A percentile compares a stretch with the other conserved stretches of the same genome.
Conservation (phyloP, 2,797 vertebrate genomes). For the Parauchenoglanis ngamensis region DNA sequence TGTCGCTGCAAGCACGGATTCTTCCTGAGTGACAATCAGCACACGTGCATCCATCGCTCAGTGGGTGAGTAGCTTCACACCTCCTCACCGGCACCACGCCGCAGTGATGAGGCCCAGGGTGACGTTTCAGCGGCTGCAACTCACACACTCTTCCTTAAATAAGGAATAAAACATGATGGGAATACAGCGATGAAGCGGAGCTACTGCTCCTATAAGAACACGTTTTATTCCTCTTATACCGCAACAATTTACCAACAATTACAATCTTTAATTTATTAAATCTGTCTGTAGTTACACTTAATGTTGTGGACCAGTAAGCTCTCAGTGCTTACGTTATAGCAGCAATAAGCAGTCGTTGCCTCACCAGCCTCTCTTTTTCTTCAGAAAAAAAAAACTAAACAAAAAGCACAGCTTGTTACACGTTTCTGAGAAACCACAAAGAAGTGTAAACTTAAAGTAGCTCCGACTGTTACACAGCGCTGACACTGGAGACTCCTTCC, state of each 20-base stretch:
- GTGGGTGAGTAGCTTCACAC: conserved; percentile 82
- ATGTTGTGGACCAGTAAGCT: background rate
- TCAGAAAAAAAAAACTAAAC: background rate
- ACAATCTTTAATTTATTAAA: background rate
- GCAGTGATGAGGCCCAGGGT: too few species aligned
- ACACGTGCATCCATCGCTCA: conserved; percentile 96
- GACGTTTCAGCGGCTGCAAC: background rate
- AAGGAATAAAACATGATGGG: background rate
- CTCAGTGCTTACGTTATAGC: background rate
- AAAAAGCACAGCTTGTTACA: background rate
- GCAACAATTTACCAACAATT: too few species aligned
- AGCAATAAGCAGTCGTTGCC: background rate
- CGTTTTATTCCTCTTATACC: background rate
- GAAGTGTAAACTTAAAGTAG: background rate
- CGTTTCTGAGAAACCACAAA: background rate
- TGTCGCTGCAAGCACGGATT: conserved; percentile 94
- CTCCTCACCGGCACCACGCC: conserved; percentile 1
- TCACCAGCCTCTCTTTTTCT: background rate
- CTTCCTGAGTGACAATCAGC: conserved; percentile 98
- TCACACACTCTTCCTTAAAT: background rate
- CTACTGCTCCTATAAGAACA: background rate
- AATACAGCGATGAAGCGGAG: background rate
- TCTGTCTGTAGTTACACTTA: background rate
- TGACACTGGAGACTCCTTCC: background rate
- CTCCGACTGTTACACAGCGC: background rate